Evolutionary conservation across 2,113 vertebrate genomes (phyloP).

Genomic region (Fregetta grallaria): DNA sequence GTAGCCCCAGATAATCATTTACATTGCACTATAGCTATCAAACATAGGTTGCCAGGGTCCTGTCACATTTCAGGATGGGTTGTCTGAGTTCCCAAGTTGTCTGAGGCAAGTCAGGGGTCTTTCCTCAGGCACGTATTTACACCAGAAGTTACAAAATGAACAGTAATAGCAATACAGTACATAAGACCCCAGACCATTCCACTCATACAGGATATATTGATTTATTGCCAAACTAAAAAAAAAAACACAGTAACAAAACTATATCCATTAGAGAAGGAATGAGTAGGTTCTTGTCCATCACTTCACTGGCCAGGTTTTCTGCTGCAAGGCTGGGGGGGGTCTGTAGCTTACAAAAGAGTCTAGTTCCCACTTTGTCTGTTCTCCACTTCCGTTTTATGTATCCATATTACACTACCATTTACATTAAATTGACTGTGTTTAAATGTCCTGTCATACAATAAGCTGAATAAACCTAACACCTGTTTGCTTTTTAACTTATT

Average conservation of each 20-base stretch:
- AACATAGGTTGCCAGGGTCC: neutral
- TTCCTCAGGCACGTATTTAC: neutral
- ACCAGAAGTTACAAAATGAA: neutral
- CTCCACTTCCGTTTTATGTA: neutral
- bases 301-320: neutral
- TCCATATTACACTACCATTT: neutral
- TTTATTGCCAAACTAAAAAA: neutral
- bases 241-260: neutral
- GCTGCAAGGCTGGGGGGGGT: fast-evolving
- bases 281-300: neutral
- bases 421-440: neutral
- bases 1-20: neutral
- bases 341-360: neutral
- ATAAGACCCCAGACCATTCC: neutral
- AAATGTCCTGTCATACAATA: neutral
- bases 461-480: neutral
- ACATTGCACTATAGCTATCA: neutral
- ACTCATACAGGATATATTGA: neutral
- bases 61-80: neutral
- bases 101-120: neutral
- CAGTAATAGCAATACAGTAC: neutral
- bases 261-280: neutral
- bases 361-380: neutral
- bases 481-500: neutral
- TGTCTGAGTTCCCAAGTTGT: neutral